Evolutionary conservation across 2,113 vertebrate species (phyloP), one percentile per base, ranked within the genome.

Genomic region (Athene noctua): DNA sequence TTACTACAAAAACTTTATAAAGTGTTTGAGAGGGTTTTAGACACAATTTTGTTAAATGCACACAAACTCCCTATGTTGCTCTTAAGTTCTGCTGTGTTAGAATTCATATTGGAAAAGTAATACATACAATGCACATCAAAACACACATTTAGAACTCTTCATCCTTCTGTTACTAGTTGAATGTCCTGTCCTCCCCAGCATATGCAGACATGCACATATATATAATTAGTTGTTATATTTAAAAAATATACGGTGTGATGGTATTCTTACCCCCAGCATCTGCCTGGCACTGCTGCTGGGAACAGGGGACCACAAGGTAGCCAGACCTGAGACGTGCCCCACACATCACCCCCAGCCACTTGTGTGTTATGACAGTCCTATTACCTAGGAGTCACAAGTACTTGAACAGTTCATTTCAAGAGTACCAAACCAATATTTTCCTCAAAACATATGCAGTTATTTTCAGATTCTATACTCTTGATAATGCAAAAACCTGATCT

Each of bases 201-300:
- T 0, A 10, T 22, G 8, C 34, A 66, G 13, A n/a, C 32, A 42
- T 11, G 27, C 4, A 4, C 2, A 55, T 0, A 11, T 11, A 11
- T 8, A 54, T 1, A 19, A 62, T 19, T 4, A 5, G 13, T 40
- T 54, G 14, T 15, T 30, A 3, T 10, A 29, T 71, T 70, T 23
- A 13, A 40, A 36, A 78, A 70, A 18, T 6, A 5, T 10, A 10
- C 2, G 46, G 4, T 25, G n/a, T 51, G 13, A 54, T 58, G 36
- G 7, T 23, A 10, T 38, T 61, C 73, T 44, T 5, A 16, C 6
- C 10, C 30, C 20, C 22, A 13, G 38, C 51, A 57, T 17, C 23
- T 55, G 27, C 17, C 32, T 44, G 25, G 30, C 15, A 5, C 18
- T 61, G 20, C 27, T 34, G 9, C 21, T 25, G 52, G 47, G n/a